Conservation (phyloP, 92 coral and sea anemone genomes). For the Porites evermanni region DNA sequence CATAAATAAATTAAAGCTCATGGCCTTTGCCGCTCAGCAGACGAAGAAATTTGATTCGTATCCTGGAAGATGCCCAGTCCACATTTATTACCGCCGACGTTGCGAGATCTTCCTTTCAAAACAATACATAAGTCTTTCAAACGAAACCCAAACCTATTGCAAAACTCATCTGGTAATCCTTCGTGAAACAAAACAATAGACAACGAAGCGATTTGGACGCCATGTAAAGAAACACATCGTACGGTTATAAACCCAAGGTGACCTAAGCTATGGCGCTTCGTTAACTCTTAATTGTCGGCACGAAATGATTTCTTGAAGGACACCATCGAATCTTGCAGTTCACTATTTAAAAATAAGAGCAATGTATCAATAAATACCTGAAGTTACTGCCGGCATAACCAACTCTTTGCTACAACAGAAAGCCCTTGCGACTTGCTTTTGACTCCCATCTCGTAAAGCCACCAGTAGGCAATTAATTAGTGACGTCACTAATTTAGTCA, state of each 20-base stretch:
- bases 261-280: constrained; percentile 6
- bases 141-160: constrained; percentile 39
- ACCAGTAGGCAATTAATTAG: constrained; percentile 66
- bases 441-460: constrained; percentile 70
- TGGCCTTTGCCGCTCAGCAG: constrained; percentile 24
- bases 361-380: constrained; percentile 79
- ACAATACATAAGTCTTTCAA: constrained; percentile 10
- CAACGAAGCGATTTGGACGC: constrained; percentile 37
- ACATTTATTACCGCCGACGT: not conserved
- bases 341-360: constrained; percentile 21
- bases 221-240: constrained; percentile 29
- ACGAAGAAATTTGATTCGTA: constrained; percentile 39
- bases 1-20: constrained; percentile 53
- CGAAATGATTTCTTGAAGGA: not conserved
- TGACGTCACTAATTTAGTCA: constrained; percentile 76
- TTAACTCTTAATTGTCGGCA: not conserved
- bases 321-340: not conserved
- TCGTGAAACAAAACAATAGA: constrained; percentile 33
- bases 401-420: constrained; percentile 58
- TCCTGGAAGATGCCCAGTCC: not conserved
- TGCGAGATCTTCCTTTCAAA: not conserved
- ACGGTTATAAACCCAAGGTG: constrained; percentile 1
- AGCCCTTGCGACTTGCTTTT: constrained; percentile 45
- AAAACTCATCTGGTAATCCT: constrained; percentile 19
- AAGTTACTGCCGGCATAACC: constrained; percentile 99